A percentile compares a stretch with the other conserved stretches of the same genome.
Evolutionary conservation across 2,888 invertebrate genomes (phyloP).

Genomic region (Tetramorium bicarinatum): DNA sequence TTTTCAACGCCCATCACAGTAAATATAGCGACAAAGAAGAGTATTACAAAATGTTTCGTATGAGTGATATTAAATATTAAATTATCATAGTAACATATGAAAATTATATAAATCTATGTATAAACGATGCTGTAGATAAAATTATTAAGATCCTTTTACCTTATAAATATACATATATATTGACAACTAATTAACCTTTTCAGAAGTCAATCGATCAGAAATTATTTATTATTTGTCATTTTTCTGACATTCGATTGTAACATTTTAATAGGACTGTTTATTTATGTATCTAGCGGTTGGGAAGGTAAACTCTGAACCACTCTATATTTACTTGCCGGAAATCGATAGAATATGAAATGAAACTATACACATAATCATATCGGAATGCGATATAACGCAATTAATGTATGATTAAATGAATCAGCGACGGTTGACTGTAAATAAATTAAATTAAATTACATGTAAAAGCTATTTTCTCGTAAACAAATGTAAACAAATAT

Average conservation of each 20-base stretch:
- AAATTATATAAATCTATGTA: background rate
- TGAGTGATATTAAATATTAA: conserved; percentile 3
- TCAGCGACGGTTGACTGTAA: conserved; percentile 26
- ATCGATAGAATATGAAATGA: conserved; percentile 25
- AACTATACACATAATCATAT: conserved; percentile 33
- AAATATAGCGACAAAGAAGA: conserved; percentile 23
- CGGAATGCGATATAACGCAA: conserved; percentile 45
- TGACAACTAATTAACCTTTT: background rate
- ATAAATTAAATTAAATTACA: conserved; percentile 53
- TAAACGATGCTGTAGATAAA: background rate
- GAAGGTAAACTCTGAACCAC: background rate
- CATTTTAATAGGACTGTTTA: background rate
- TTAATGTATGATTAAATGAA: conserved; percentile 51
- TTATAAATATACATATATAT: background rate
- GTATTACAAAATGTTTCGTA: conserved; percentile 11
- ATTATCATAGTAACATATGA: background rate
- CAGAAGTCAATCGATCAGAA: background rate
- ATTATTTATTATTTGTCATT: background rate
- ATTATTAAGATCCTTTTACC: background rate
- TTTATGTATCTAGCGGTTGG: conserved; percentile 5
- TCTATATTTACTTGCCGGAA: conserved; percentile 19
- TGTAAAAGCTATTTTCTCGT: conserved; percentile 26
- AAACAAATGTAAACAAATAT: conserved; percentile 2
- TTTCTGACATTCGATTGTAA: background rate
- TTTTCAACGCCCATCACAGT: conserved; percentile 14